Evolutionary conservation across 2,888 invertebrate genomes (phyloP), one percentile per base, ranked within the genome.

Genomic region (Drosophila multiciliata): DNA sequence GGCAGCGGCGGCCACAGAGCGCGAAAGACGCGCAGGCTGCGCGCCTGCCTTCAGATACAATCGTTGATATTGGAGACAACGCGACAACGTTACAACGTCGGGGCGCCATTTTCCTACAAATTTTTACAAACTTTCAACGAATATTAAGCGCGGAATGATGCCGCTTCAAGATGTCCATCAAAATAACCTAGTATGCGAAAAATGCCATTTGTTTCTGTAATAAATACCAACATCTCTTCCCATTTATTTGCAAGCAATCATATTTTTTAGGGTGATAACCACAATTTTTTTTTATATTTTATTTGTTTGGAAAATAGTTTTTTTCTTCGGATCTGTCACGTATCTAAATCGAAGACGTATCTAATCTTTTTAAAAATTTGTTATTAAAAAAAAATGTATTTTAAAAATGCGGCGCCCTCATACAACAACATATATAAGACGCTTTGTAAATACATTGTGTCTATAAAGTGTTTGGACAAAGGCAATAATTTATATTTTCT

Each of bases 161-260:
- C 52, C 65, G 74, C 65, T 78, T 68, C 59, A 65, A 45, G 23
- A 65, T 66, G 66, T 57, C 69, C 57, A 73, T 53, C 11, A 63
- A 59, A 45, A 57, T 29, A 12, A 4, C 38, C 55, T 76, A 69
- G 75, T 74, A 62, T 79, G 80, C 80, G 62, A 79, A 57, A 79
- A 57, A 62, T 67, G 64, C 65, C 65, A 78, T 59, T 79, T 80
- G 76, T 80, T 70, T 68, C 68, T 66, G 66, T 75, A 52, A 11
- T 11, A 33, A 48, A 32, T 38, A 45, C n/a, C 38, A 66, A 33
- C 17, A 60, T 38, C 33, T 26, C 52, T 29, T 29, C 61, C 3
- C 38, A 48, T 36, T 36, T 49, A 66, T 67, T 67, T 55, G 12
- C 54, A 23, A 40, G 12, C 54, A 23, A 40, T 49, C 12, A 29